A percentile compares a stretch with the other conserved stretches of the same genome.
phyloP scores from a whole-genome alignment of 2,888 invertebrate genomes.

The Hipparchia sbordonii region DNA sequence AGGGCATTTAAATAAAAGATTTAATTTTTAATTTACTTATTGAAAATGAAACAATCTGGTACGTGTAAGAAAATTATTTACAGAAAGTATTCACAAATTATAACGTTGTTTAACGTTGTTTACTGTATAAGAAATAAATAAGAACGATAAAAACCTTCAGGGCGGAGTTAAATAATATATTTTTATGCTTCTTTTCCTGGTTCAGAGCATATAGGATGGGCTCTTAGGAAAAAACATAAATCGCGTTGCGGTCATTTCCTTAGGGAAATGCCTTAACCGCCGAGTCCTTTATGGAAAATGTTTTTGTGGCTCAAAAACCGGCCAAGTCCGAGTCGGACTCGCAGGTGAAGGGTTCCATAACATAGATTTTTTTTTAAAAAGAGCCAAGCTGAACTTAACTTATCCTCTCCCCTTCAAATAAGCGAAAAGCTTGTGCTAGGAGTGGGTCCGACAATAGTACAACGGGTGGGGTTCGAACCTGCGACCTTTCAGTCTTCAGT shows the following conservation, averaged over 20 bases:
- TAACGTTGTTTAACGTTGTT: neutral
- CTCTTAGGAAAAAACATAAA: conserved; percentile 12
- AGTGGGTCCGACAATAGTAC: too few species aligned
- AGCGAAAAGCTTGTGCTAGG: too few species aligned
- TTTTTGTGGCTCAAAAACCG: conserved; percentile 1
- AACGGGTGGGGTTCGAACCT: too few species aligned
- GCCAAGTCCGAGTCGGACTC: too few species aligned
- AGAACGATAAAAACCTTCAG: neutral
- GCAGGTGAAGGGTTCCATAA: too few species aligned
- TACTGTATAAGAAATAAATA: conserved; percentile 7
- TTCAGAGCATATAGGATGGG: conserved; percentile 9
- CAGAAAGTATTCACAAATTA: neutral
- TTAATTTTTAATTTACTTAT: too few species aligned
- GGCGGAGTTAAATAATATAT: conserved; percentile 1
- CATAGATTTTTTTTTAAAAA: too few species aligned
- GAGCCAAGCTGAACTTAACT: too few species aligned
- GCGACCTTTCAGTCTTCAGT: too few species aligned
- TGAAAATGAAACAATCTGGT: too few species aligned
- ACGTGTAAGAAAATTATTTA: neutral
- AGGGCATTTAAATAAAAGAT: too few species aligned
- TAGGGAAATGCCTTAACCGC: conserved; percentile 19
- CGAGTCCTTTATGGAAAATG: conserved; percentile 6
- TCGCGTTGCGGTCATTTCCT: conserved; percentile 22
- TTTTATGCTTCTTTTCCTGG: conserved; percentile 9
- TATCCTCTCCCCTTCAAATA: too few species aligned